Percentiles rank a stretch among this genome's conserved stretches.
phyloP scores from a whole-genome alignment of 2,888 invertebrate species.

The Drosophila leonis region DNA sequence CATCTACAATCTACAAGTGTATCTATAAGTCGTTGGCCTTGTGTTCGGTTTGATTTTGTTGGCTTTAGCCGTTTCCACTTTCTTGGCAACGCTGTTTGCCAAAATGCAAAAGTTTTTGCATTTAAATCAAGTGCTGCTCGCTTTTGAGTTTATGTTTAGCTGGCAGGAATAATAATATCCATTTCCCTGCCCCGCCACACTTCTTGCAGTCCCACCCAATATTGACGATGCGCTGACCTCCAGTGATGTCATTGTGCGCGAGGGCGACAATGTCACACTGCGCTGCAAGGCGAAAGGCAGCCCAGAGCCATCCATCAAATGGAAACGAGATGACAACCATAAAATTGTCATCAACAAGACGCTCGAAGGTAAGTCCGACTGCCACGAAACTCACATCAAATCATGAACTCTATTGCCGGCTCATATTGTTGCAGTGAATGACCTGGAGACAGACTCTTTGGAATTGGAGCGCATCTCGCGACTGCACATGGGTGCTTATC shows the following conservation, averaged over 20 bases:
- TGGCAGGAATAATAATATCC: constrained; percentile 51
- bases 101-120: constrained; percentile 68
- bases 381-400: constrained; percentile 8
- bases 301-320: constrained; percentile 94
- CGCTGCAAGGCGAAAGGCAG: constrained; percentile 96
- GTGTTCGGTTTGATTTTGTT: not conserved
- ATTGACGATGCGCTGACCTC: constrained; percentile 96
- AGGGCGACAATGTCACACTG: constrained; percentile 95
- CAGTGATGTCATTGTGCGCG: constrained; percentile 95
- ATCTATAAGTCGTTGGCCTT: constrained; percentile 18
- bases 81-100: constrained; percentile 60
- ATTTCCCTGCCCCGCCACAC: constrained; percentile 81
- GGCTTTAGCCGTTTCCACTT: constrained; percentile 32
- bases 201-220: constrained; percentile 92
- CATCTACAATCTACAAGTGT: constrained; percentile 13
- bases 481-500: constrained; percentile 95
- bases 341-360: constrained; percentile 95
- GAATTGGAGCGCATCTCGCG: constrained; percentile 94
- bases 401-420: constrained; percentile 14
- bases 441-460: constrained; percentile 94
- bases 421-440: constrained; percentile 87
- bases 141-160: constrained; percentile 52
- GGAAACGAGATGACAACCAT: constrained; percentile 95
- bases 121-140: constrained; percentile 60
- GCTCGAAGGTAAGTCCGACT: constrained; percentile 88